These are phyloP conservation scores for Psilanteris sp. DNA, from an alignment of 1,140 invertebrate species.

Conservation along the genomic window DNA sequence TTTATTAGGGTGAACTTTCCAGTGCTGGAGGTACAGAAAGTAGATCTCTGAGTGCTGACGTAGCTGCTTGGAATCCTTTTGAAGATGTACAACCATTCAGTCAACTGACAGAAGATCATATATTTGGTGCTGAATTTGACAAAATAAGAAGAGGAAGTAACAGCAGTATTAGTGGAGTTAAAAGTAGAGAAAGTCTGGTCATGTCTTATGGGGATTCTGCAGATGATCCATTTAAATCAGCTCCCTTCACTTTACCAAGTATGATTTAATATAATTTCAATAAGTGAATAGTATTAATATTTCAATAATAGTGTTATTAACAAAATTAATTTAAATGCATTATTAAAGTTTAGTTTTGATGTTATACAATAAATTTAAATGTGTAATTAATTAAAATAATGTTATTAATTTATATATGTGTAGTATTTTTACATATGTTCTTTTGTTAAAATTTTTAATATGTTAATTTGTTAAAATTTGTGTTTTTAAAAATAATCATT, in stretches of 20 bases:
- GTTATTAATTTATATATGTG: too few relatives aligned
- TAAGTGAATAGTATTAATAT: background rate
- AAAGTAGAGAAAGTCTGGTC: slow-evolving; percentile 87
- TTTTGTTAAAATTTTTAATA: too few relatives aligned
- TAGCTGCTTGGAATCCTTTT: slow-evolving; percentile 91
- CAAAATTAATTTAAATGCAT: too few relatives aligned
- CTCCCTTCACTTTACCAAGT: slow-evolving; percentile 88
- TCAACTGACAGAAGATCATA: slow-evolving; percentile 89
- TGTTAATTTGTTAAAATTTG: too few relatives aligned
- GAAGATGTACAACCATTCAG: slow-evolving; percentile 86
- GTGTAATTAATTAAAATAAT: too few relatives aligned
- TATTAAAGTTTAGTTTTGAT: too few relatives aligned
- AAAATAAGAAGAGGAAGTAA: slow-evolving; percentile 90
- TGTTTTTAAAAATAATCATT: too few relatives aligned
- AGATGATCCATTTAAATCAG: slow-evolving; percentile 90
- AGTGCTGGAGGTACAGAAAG: slow-evolving; percentile 76
- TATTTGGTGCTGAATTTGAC: slow-evolving; percentile 93
- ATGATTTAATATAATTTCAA: slow-evolving; percentile 61
- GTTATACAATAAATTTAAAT: too few relatives aligned
- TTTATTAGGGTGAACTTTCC: slow-evolving; percentile 77
- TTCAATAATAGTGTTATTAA: too few relatives aligned
- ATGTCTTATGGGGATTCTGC: slow-evolving; percentile 85
- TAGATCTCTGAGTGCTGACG: slow-evolving; percentile 83
- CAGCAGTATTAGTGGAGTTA: slow-evolving; percentile 89
- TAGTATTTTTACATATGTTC: too few relatives aligned